Base-by-base conservation (phyloP, 2,113 vertebrate genomes). In the Centrocercus urophasianus region DNA sequence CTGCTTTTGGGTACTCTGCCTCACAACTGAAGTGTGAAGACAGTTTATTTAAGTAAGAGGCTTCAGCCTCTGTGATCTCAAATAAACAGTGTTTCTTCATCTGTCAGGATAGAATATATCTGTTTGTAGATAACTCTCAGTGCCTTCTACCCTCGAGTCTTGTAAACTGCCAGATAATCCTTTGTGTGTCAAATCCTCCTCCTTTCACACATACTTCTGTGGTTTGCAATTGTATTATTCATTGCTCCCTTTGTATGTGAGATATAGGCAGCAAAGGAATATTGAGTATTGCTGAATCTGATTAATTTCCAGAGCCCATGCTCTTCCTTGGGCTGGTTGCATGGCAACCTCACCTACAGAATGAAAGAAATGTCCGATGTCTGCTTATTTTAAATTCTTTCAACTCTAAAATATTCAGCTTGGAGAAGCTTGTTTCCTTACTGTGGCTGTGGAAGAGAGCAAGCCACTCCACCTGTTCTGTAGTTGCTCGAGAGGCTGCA, bases 291-390 rank as follows among this genome's bases (percentile, higher is more conserved):
- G 71, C 73, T 2, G 65, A 71, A 78, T 14, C 45, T 90, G 90
- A 95, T 95, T 89, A 89, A 94, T 95, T 96, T 93, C 86, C 88
- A 93, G 57, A 94, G 79, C 90, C 83, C 0, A 1, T 71, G 77
- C 85, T 96, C 38, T 52, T 88, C 77, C 38, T 80, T 52, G 28
- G 22, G 21, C 50, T 88, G 84, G 95, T 94, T 96, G 95, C 91
- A 91, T 80, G 3, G 95, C 91, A 96, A 89, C 95, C 84, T 96
- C 93, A 94, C 88, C 78, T 89, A 79, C 86, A 72, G 82, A 90
- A 79, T 6, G 64, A 88, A 57, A 82, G 61, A 85, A 87, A 42
- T 64, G 77, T 83, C 92, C 74, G 28, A 61, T 56, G 60, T 57
- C 79, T 95, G 42, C 86, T 91, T 92, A 64, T 79, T 95, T 91